phyloP scores from a whole-genome alignment of 2,888 invertebrate species.

The Acanthoscelides obtectus region DNA sequence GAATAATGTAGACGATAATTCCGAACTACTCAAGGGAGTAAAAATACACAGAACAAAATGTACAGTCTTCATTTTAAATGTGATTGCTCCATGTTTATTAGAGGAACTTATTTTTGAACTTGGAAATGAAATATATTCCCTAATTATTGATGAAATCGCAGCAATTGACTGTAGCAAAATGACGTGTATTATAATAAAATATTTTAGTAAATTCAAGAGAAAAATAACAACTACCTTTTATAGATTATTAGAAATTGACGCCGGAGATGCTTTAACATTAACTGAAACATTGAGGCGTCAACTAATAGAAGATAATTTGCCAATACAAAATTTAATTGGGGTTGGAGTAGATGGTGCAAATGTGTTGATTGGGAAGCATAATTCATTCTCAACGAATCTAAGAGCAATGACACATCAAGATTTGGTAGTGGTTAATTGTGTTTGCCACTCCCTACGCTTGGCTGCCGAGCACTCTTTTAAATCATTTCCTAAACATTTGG shows the following conservation, averaged over 20 bases:
- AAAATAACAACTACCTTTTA: too few species aligned
- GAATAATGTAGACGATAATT: constrained; percentile 12
- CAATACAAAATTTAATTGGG: constrained; percentile 7
- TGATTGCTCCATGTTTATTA: constrained; percentile 17
- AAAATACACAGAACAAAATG: constrained; percentile 24
- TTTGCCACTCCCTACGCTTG: constrained; percentile 9
- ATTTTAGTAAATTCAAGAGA: neutral
- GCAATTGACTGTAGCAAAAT: neutral
- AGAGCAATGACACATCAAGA: constrained; percentile 6
- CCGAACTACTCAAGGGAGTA: constrained; percentile 8
- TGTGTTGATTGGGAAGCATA: neutral
- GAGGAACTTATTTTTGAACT: constrained; percentile 6
- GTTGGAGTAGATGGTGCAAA: constrained; percentile 10
- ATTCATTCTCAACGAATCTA: neutral
- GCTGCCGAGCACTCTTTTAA: neutral
- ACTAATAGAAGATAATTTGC: neutral
- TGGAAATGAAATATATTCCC: neutral
- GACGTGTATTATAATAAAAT: neutral
- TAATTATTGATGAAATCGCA: neutral
- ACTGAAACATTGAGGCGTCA: too few species aligned
- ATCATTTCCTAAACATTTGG: too few species aligned
- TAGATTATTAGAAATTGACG: too few species aligned
- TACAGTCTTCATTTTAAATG: constrained; percentile 20
- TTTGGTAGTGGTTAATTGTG: constrained; percentile 10
- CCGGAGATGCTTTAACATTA: too few species aligned